Base-by-base conservation (phyloP, 1,140 invertebrate species). In the Holotrichia oblita region DNA sequence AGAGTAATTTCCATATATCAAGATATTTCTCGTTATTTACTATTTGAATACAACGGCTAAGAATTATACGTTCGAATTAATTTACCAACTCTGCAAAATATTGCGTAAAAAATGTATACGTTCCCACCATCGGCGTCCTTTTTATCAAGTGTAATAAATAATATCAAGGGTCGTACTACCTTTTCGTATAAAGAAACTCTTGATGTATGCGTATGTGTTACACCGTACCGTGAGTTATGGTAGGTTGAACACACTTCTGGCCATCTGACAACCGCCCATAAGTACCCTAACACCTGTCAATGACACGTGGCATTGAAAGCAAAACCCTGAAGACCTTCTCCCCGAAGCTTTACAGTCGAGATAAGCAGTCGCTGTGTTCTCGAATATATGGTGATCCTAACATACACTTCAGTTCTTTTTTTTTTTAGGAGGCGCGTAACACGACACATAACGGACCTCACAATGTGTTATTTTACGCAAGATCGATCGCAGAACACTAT, bases 381-480 rank as follows among this genome's bases (percentile, higher is more conserved):
- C 17, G 48, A 55, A 55, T 55, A 55, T 55, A 55, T 17, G n/a
- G 48, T 69, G 20, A 69, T 22, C 61, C 17, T 69, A 27, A 69
- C 22, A 20, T 69, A 69, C 22, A 34, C 27, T 34, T 48, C 44
- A 9, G 44, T n/a, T 27, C 24, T n/a, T n/a, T 34, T 34, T 34
- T 34, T 34, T 34, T 34, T 34, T 34, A 1, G 27, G 27, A 34
- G 1, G 4, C 27, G 27, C 22, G 12, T 14, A 24, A 10, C 27
- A 69, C 61, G 61, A 22, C 12, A 69, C 61, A 69, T 69, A 69
- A 69, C 61, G 61, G 61, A 69, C 12, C 22, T 34, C 61, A 69
- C 61, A 27, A 69, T 69, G 61, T 69, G 61, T 69, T 69, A 69
- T 69, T 69, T 69, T 69, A 69, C 61, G 61, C 61, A 69, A 69